Percentiles rank a stretch among this genome's conserved stretches.
phyloP scores from a whole-genome alignment of 2,888 invertebrate species.

The Hecatera dysodea region DNA sequence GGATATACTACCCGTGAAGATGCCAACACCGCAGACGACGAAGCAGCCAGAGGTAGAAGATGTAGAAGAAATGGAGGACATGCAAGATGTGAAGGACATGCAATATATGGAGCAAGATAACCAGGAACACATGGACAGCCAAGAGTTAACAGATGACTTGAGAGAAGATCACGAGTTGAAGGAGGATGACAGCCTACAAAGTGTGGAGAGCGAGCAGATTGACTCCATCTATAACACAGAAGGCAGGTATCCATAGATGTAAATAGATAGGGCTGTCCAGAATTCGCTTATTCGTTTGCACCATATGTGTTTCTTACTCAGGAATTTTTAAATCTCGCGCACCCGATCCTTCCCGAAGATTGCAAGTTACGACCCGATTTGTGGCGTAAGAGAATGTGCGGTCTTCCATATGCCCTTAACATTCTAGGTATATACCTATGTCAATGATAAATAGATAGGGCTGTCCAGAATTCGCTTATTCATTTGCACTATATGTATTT shows the following conservation, averaged over 20 bases:
- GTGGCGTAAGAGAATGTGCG: too few relatives aligned
- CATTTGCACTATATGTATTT: too few relatives aligned
- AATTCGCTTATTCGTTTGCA: too few relatives aligned
- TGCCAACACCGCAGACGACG: constrained; percentile 61
- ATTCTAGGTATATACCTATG: too few relatives aligned
- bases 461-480: too few relatives aligned
- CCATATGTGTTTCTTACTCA: too few relatives aligned
- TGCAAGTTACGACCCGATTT: too few relatives aligned
- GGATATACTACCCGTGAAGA: constrained; percentile 92
- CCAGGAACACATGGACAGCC: constrained; percentile 55
- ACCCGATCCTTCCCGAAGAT: too few relatives aligned
- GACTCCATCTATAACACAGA: constrained; percentile 91
- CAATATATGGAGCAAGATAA: constrained; percentile 59
- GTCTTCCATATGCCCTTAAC: too few relatives aligned
- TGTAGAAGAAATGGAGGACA: constrained; percentile 56
- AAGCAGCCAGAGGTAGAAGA: constrained; percentile 60
- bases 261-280: too few relatives aligned
- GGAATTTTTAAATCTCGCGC: too few relatives aligned
- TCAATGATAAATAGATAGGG: constrained; percentile 45
- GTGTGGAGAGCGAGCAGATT: constrained; percentile 93
- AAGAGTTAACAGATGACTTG: constrained; percentile 38
- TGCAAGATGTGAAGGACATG: constrained; percentile 66
- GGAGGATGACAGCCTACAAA: constrained; percentile 90
- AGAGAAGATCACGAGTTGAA: constrained; percentile 35
- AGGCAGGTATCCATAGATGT: constrained; percentile 74